Conservation (phyloP, 2,888 invertebrate genomes). For the Thecophora atra region DNA sequence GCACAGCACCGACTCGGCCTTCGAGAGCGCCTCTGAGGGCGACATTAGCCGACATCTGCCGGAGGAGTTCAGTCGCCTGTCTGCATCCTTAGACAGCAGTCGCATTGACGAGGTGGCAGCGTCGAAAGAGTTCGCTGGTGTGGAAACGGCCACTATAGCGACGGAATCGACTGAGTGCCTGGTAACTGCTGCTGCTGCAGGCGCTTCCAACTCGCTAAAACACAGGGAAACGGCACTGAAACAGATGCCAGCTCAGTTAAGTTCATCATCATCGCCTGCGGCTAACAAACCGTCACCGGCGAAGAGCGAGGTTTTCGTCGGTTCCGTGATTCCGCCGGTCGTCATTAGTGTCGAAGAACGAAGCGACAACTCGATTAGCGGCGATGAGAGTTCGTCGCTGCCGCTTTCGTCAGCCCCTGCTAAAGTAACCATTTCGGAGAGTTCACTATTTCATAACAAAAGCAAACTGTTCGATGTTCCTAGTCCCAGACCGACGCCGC, state of each 20-base stretch:
- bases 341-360: conserved; percentile 24
- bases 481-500: conserved; percentile 57
- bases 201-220: conserved; percentile 43
- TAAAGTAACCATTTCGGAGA: conserved; percentile 58
- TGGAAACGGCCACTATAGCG: conserved; percentile 63
- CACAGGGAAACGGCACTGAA: background rate
- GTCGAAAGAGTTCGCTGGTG: conserved; percentile 49
- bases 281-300: background rate
- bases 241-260: background rate
- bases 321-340: background rate
- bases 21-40: conserved; percentile 64
- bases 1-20: conserved; percentile 64
- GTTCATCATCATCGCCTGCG: background rate
- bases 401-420: conserved; percentile 37
- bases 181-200: conserved; percentile 44
- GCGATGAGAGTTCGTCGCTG: conserved; percentile 38
- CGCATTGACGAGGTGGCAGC: conserved; percentile 49
- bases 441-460: conserved; percentile 47
- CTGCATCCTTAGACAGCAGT: conserved; percentile 57
- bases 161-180: conserved; percentile 61
- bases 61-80: conserved; percentile 60
- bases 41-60: conserved; percentile 63
- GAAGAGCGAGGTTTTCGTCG: conserved; percentile 20
- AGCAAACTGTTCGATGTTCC: conserved; percentile 49
- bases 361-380: conserved; percentile 19